These are phyloP conservation scores for Scalopus aquaticus DNA, from an alignment of 2,113 vertebrate genomes.

Conservation along the genomic window DNA sequence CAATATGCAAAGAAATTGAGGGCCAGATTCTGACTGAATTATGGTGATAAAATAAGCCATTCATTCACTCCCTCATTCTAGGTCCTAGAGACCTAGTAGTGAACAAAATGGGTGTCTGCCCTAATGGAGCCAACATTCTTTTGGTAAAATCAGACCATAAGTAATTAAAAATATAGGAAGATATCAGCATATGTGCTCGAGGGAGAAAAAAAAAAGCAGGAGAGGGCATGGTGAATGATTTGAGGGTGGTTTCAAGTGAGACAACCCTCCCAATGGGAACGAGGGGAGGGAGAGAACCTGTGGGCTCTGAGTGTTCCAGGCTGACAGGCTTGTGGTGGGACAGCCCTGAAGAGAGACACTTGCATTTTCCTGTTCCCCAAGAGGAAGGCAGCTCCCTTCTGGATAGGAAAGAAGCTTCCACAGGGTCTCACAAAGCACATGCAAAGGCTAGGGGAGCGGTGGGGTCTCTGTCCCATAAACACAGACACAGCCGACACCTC, in stretches of 20 bases:
- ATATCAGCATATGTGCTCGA: neutral
- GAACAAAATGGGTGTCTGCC: neutral
- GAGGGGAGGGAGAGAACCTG: neutral
- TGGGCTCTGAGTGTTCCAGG: neutral
- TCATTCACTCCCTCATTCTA: neutral
- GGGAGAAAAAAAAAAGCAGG: neutral
- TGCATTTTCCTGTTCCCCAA: neutral
- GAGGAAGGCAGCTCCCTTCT: neutral
- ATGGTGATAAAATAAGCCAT: neutral
- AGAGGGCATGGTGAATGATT: neutral
- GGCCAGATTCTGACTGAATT: neutral
- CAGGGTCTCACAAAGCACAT: neutral
- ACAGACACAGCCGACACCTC: fast-evolving
- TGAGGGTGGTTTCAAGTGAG: too few relatives aligned
- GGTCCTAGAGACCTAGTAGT: neutral
- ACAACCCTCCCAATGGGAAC: neutral
- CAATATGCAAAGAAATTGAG: neutral
- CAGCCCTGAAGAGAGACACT: fast-evolving
- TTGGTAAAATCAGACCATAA: neutral
- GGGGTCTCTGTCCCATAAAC: neutral
- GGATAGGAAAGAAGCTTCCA: neutral
- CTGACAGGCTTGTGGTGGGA: neutral
- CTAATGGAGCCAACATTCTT: neutral
- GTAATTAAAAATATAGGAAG: neutral
- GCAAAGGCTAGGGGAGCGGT: too few relatives aligned